phyloP scores from a whole-genome alignment of 1,140 invertebrate species.

The Anastrepha ludens region DNA sequence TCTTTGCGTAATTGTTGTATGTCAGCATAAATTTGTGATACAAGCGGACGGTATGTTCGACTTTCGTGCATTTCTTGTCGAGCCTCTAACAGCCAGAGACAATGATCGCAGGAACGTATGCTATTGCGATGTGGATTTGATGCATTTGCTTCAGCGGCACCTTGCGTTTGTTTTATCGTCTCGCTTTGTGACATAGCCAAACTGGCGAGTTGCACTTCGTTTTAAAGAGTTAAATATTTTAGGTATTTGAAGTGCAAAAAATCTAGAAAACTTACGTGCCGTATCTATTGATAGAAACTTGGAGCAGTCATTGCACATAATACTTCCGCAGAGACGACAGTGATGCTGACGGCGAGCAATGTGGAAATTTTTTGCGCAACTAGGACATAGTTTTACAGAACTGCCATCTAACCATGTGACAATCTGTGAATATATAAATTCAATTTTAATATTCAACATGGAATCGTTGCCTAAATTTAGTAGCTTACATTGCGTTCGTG shows the following conservation, averaged over 20 bases:
- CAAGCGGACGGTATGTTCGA: constrained; percentile 84
- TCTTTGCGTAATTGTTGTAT: constrained; percentile 85
- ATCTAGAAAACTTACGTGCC: constrained; percentile 81
- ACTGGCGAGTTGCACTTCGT: constrained; percentile 68
- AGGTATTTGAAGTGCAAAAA: background rate
- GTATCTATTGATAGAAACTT: constrained; percentile 87
- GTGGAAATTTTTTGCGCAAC: constrained; percentile 92
- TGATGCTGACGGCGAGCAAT: constrained; percentile 94
- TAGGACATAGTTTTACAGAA: constrained; percentile 92
- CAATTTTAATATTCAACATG: background rate
- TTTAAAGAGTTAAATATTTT: constrained; percentile 9
- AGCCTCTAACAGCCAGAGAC: constrained; percentile 86
- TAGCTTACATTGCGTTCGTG: constrained; percentile 78
- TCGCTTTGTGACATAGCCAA: constrained; percentile 64
- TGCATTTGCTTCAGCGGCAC: constrained; percentile 56
- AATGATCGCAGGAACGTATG: constrained; percentile 89
- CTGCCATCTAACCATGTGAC: constrained; percentile 96
- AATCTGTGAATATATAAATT: constrained; percentile 75
- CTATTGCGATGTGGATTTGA: constrained; percentile 73
- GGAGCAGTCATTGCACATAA: constrained; percentile 96
- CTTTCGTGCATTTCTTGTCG: constrained; percentile 87
- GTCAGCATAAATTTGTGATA: constrained; percentile 89
- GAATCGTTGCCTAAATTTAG: background rate
- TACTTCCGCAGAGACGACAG: constrained; percentile 95
- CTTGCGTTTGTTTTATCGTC: constrained; percentile 56